Evolutionary conservation across 2,797 vertebrate genomes (phyloP), one percentile per base, ranked within the genome.

Genomic region (Gallinago nigripennis): DNA sequence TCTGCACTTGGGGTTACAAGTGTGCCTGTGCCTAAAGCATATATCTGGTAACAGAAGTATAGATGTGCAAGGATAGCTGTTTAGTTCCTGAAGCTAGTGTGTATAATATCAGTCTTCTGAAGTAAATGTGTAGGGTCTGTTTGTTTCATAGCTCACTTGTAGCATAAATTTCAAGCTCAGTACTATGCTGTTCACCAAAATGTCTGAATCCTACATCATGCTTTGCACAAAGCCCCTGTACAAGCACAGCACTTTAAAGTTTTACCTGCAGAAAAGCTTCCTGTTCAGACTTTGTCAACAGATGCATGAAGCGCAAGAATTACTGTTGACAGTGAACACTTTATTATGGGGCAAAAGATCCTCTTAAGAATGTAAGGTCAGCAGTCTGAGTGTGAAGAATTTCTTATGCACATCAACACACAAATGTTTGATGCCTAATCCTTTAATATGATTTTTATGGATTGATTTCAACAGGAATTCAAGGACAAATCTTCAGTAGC

Each of bases 251-350:
- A 33, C 68, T 94, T 92, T 11, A 65, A 83, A 31, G 16, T 57
- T 79, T 88, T 82, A 96, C 92, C 88, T 96, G 82, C 48, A 77
- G 50, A 53, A 91, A 88, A 80, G n/a, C 77, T 82, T 92, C 68
- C 83, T 82, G 27, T 69, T 90, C 91, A 90, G 93, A 33, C 71
- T 90, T 94, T 73, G 83, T 93, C 91, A 95, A 90, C 78, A 86
- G 86, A 85, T 58, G 70, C 90, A 73, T 4, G 12, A 92, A 95
- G 68, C 6, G 1, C 87, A 94, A 88, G 94, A 96, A 96, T 93
- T 96, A 73, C 84, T 97, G 94, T 96, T 97, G 97, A 97, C 96
- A 97, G 94, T 88, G 95, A 96, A 96, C 92, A 89, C 77, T 97
- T 96, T 96, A 96, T 94, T 96, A 86, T 45, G 73, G 85, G 87